Evolutionary conservation across 2,113 vertebrate genomes (phyloP).

Genomic region (Manacus vitellinus): DNA sequence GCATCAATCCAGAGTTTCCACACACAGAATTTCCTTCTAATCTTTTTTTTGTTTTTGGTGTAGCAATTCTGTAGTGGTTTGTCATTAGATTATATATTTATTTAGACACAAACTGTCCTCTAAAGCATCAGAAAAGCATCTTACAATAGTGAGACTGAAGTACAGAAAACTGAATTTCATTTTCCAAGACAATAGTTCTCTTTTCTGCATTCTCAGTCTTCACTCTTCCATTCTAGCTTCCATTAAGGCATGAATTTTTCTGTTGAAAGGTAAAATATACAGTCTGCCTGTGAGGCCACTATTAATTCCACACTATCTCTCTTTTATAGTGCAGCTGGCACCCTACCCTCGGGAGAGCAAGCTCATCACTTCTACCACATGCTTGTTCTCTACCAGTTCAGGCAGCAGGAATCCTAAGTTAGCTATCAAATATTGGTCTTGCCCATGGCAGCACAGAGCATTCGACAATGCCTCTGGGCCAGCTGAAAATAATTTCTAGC

Average conservation of each 20-base stretch:
- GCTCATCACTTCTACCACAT: conserved; percentile 66
- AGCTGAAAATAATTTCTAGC: conserved; percentile 69
- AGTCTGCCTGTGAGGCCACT: conserved; percentile 59
- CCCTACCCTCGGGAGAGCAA: conserved; percentile 66
- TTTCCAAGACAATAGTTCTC: neutral
- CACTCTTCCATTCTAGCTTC: neutral
- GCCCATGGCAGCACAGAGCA: conserved; percentile 19
- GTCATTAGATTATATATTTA: neutral
- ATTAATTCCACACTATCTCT: conserved; percentile 72
- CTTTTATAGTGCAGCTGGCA: conserved; percentile 69
- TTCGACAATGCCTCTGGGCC: conserved; percentile 49
- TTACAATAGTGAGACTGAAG: neutral
- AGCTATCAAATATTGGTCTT: conserved; percentile 65
- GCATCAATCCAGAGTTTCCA: neutral
- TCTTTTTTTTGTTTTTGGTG: neutral
- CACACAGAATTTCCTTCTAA: neutral
- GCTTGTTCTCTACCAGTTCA: conserved; percentile 67
- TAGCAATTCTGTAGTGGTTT: neutral
- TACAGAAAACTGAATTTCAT: neutral
- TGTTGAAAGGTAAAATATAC: conserved; percentile 51
- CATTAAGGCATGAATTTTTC: conserved; percentile 36
- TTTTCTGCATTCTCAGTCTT: conserved; percentile 4
- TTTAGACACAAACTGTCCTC: neutral
- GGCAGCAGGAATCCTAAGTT: conserved; percentile 58
- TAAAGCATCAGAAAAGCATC: neutral